Percentiles rank a stretch among this genome's conserved stretches.
phyloP scores from a whole-genome alignment of 92 coral and sea anemone species.

The Zoanthus sociatus region DNA sequence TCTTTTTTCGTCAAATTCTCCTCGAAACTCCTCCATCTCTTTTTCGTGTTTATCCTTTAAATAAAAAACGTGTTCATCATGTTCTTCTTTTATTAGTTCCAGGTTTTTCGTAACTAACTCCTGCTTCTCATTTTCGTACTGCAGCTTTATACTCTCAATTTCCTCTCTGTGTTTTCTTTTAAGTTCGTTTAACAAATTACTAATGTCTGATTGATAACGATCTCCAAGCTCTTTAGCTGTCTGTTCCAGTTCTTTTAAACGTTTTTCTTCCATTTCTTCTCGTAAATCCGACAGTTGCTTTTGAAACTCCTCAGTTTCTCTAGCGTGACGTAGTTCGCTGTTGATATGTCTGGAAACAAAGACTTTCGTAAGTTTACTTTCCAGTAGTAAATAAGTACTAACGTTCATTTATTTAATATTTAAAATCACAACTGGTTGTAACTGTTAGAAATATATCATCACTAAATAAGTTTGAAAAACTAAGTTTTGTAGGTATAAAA shows the following conservation, averaged over 20 bases:
- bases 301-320: slow-evolving; percentile 75
- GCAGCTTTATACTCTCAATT: slow-evolving; percentile 60
- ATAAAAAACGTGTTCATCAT: slow-evolving; percentile 67
- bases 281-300: slow-evolving; percentile 69
- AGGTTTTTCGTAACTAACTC: slow-evolving; percentile 62
- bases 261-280: slow-evolving; percentile 77
- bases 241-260: slow-evolving; percentile 74
- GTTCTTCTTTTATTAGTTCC: slow-evolving; percentile 50
- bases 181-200: slow-evolving; percentile 70
- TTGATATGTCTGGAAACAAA: slow-evolving; percentile 71
- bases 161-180: slow-evolving; percentile 73
- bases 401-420: too few species aligned
- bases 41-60: slow-evolving; percentile 78
- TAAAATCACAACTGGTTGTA: too few species aligned
- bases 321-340: slow-evolving; percentile 77
- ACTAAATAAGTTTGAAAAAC: too few species aligned
- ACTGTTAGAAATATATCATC: too few species aligned
- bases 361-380: background rate
- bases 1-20: slow-evolving; percentile 74
- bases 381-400: too few species aligned
- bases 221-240: slow-evolving; percentile 81
- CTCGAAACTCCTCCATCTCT: slow-evolving; percentile 78
- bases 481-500: too few species aligned
- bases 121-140: slow-evolving; percentile 58
- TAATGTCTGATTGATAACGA: slow-evolving; percentile 80